Conservation (phyloP, 2,113 vertebrate species). For the Mionectes macconnelli region DNA sequence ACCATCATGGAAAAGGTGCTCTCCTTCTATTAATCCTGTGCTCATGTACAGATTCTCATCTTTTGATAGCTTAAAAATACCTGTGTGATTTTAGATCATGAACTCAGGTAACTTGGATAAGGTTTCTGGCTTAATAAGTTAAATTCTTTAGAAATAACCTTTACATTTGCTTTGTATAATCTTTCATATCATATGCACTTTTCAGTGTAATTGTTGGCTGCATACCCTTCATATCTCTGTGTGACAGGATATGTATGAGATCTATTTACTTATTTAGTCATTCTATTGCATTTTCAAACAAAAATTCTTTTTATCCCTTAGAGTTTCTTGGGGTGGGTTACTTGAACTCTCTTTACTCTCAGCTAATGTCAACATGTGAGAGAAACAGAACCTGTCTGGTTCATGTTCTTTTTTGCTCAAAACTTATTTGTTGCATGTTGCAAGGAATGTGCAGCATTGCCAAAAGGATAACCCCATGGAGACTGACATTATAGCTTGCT, state of each 20-base stretch:
- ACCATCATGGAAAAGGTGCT: not conserved
- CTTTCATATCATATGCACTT: not conserved
- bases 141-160: not conserved
- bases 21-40: not conserved
- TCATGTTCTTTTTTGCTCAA: not conserved
- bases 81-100: not conserved
- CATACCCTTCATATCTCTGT: not conserved
- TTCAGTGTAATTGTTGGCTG: conserved; percentile 12
- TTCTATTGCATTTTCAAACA: not conserved
- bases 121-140: not conserved
- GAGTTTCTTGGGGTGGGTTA: not conserved
- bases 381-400: not conserved
- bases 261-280: conserved; percentile 1
- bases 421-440: not conserved
- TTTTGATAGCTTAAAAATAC: not conserved
- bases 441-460: not conserved
- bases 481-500: not conserved
- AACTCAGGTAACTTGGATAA: not conserved
- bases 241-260: not conserved
- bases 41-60: not conserved
- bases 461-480: not conserved
- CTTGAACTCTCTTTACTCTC: conserved; percentile 32
- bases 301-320: conserved; percentile 9
- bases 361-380: conserved; percentile 1
- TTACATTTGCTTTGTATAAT: not conserved